Evolutionary conservation across 2,888 invertebrate species (phyloP).

Genomic region (Chirona hameri): DNA sequence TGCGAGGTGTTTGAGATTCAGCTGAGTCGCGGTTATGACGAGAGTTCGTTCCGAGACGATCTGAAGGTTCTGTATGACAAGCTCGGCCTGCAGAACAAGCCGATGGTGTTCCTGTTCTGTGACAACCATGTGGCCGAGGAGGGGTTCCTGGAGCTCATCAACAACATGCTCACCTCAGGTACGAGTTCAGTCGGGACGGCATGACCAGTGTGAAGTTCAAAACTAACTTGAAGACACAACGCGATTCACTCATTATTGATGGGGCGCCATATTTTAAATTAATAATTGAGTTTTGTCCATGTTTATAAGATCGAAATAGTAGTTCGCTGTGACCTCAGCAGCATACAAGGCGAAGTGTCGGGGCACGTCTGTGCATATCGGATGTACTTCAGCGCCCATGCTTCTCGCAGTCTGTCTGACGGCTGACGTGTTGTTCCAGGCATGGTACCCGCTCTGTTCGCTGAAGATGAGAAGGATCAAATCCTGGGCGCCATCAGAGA

Average conservation of each 20-base stretch:
- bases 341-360: no score
- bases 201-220: no score
- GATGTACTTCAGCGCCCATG: neutral
- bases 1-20: slow-evolving; percentile 78
- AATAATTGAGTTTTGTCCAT: no score
- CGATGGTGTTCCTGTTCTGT: slow-evolving; percentile 76
- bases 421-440: slow-evolving; percentile 45
- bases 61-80: slow-evolving; percentile 71
- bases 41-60: slow-evolving; percentile 77
- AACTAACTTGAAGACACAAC: no score
- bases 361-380: no score
- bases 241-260: no score
- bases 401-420: no score
- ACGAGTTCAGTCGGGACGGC: neutral
- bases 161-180: slow-evolving; percentile 82
- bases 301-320: no score
- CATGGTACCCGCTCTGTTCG: slow-evolving; percentile 78
- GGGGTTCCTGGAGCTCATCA: slow-evolving; percentile 78
- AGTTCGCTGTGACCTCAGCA: no score
- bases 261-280: no score
- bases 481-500: slow-evolving; percentile 67
- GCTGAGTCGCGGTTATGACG: slow-evolving; percentile 80
- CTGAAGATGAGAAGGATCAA: slow-evolving; percentile 81
- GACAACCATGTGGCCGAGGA: slow-evolving; percentile 65
- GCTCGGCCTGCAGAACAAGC: slow-evolving; percentile 74